These are phyloP conservation scores for Zaprionus davidi DNA, from an alignment of 1,140 invertebrate genomes.

Conservation along the genomic window DNA sequence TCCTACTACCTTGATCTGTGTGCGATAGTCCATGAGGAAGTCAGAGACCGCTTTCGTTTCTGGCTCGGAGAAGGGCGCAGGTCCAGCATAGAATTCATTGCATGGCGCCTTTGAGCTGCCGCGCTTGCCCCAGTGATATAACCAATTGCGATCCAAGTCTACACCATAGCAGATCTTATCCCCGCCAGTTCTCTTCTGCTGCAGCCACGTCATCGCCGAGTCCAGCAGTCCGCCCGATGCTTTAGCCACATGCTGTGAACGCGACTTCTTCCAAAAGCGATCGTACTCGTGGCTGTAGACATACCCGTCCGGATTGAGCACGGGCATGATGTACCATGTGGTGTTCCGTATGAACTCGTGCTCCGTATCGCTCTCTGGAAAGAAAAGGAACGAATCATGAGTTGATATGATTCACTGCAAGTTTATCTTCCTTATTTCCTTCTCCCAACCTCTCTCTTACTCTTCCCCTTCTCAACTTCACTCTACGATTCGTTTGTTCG, in stretches of 20 bases:
- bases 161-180: slow-evolving; percentile 85
- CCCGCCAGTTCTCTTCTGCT: slow-evolving; percentile 52
- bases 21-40: slow-evolving; percentile 86
- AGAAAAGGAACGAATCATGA: neutral
- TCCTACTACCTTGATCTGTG: slow-evolving; percentile 86
- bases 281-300: slow-evolving; percentile 90
- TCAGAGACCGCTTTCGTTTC: slow-evolving; percentile 90
- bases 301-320: slow-evolving; percentile 93
- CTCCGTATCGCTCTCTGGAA: slow-evolving; percentile 60
- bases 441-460: neutral
- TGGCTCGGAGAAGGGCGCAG: slow-evolving; percentile 92
- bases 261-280: slow-evolving; percentile 92
- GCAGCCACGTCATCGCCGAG: slow-evolving; percentile 82
- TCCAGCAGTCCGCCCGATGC: slow-evolving; percentile 61
- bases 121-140: slow-evolving; percentile 88
- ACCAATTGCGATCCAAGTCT: slow-evolving; percentile 90
- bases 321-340: slow-evolving; percentile 90
- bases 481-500: neutral
- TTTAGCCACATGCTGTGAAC: slow-evolving; percentile 85
- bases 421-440: neutral
- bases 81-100: slow-evolving; percentile 91
- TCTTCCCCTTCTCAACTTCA: neutral
- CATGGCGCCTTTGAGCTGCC: slow-evolving; percentile 92
- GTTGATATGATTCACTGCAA: neutral
- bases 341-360: slow-evolving; percentile 74